Evolutionary conservation across 2,797 vertebrate species (phyloP).

Genomic region (Coendou prehensilis): DNA sequence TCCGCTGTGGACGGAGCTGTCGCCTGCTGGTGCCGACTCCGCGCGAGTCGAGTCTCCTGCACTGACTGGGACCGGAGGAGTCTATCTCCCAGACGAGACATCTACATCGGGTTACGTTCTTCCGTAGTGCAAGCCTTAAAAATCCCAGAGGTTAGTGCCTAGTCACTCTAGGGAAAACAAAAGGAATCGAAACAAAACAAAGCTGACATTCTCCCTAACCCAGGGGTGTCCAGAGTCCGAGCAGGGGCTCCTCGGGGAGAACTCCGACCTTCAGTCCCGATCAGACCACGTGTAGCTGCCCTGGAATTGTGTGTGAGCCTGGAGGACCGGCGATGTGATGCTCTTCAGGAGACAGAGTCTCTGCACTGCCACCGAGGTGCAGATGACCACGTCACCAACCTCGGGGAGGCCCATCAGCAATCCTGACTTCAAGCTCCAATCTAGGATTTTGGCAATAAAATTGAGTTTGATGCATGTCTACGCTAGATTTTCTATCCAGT

Average conservation of each 20-base stretch:
- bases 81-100: slow-evolving; percentile 86
- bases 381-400: slow-evolving; percentile 78
- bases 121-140: slow-evolving; percentile 90
- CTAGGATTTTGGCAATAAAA: slow-evolving; percentile 89
- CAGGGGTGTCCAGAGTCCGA: slow-evolving; percentile 85
- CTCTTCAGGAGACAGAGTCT: slow-evolving; percentile 82
- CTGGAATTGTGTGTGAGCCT: slow-evolving; percentile 85
- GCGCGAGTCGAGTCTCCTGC: neutral
- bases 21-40: slow-evolving; percentile 88
- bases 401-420: slow-evolving; percentile 67
- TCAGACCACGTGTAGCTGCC: slow-evolving; percentile 86
- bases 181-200: slow-evolving; percentile 44
- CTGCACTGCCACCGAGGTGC: slow-evolving; percentile 71
- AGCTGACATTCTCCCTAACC: slow-evolving; percentile 87
- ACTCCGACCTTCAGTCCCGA: slow-evolving; percentile 81
- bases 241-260: slow-evolving; percentile 71
- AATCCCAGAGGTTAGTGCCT: slow-evolving; percentile 90
- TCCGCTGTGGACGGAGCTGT: slow-evolving; percentile 71
- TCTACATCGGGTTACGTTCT: slow-evolving; percentile 88
- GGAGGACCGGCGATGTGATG: slow-evolving; percentile 81
- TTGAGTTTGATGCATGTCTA: slow-evolving; percentile 85
- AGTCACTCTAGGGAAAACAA: slow-evolving; percentile 87
- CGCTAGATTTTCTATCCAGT: slow-evolving; percentile 89
- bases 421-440: slow-evolving; percentile 85
- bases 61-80: slow-evolving; percentile 85